Base-by-base conservation (phyloP, 53 echinoderm and acorn worm genomes). In the Glandiceps talaboti region DNA sequence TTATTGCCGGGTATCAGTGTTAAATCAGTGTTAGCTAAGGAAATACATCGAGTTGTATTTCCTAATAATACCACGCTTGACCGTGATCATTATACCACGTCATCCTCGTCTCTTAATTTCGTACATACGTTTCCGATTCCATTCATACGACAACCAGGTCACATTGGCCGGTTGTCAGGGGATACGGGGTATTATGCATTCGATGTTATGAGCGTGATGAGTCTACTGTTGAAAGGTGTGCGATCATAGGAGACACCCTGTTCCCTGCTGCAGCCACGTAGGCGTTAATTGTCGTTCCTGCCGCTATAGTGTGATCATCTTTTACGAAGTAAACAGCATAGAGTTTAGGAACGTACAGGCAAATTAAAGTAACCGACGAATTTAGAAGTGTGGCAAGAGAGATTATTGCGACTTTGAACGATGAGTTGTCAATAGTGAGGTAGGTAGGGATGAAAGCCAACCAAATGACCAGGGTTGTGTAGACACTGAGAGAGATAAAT, bases 401-500 rank as follows among this genome's bases (percentile, higher is more conserved):
- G 14, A 87, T 30, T 1, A 82, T 87, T 25, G 79, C 83, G 28
- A 79, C 79, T 73, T 84, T 84, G n/a, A 74, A 74, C 28, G 79
- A 29, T 1, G 73, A 78, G 73, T 12, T 28, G 74, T 25, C 72
- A 20, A 79, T 28, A 0, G 84, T 74, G 31, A 79, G 31, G 79
- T 84, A 87, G 26, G 79, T 79, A 25, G 87, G 87, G 0, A 87
- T 82, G 20, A 82, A 75, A 14, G 87, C 87, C 74, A 83, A 30
- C 75, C 87, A 33, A 33, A 87, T 74, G 0, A 87, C 79, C 79
- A 83, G 73, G 6, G 80, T 83, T 25, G 83, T 82, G 73, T 83
- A 87, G 20, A 87, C 87, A 31, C 80, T 79, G 25, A 86, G 27
- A 1, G 86, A 80, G 73, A 87, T 87, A 73, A 87, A 87, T 80